Conservation (phyloP, 2,888 invertebrate species). For the Morpho helenor region DNA sequence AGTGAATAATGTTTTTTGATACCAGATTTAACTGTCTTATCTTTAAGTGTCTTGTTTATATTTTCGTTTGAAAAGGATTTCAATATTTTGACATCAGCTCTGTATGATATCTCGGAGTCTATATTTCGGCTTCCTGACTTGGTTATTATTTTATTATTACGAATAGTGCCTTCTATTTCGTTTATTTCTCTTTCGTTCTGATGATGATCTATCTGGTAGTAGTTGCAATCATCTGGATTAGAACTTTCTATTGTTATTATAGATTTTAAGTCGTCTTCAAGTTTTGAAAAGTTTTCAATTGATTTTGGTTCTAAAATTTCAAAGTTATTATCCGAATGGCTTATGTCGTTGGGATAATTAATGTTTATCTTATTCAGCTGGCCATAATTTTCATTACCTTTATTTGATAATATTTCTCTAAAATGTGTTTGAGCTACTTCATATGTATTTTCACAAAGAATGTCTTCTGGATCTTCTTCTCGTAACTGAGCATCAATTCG, state of each 20-base stretch:
- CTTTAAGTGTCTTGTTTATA: slow-evolving; percentile 45
- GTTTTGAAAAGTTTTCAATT: slow-evolving; percentile 59
- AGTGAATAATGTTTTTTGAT: slow-evolving; percentile 73
- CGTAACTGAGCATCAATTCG: slow-evolving; percentile 85
- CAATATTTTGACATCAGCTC: slow-evolving; percentile 49
- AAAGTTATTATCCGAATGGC: slow-evolving; percentile 36
- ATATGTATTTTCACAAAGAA: slow-evolving; percentile 64
- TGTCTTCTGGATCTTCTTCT: slow-evolving; percentile 68
- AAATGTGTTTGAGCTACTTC: slow-evolving; percentile 69
- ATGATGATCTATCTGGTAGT: slow-evolving; percentile 57
- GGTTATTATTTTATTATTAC: slow-evolving; percentile 68
- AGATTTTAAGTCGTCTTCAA: slow-evolving; percentile 72
- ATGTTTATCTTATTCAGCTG: slow-evolving; percentile 58
- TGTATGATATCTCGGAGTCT: slow-evolving; percentile 41
- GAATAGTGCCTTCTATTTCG: slow-evolving; percentile 73
- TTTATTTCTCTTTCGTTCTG: slow-evolving; percentile 75
- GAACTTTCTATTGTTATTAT: slow-evolving; percentile 69
- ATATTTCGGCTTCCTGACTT: slow-evolving; percentile 68
- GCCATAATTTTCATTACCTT: slow-evolving; percentile 58
- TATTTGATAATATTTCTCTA: slow-evolving; percentile 56
- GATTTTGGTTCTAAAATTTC: slow-evolving; percentile 56
- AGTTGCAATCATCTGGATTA: slow-evolving; percentile 55
- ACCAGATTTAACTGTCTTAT: slow-evolving; percentile 46
- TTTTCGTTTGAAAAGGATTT: slow-evolving; percentile 68
- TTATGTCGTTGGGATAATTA: slow-evolving; percentile 10